These are phyloP conservation scores for Delia radicum DNA, from an alignment of 1,140 invertebrate species.

Conservation along the genomic window DNA sequence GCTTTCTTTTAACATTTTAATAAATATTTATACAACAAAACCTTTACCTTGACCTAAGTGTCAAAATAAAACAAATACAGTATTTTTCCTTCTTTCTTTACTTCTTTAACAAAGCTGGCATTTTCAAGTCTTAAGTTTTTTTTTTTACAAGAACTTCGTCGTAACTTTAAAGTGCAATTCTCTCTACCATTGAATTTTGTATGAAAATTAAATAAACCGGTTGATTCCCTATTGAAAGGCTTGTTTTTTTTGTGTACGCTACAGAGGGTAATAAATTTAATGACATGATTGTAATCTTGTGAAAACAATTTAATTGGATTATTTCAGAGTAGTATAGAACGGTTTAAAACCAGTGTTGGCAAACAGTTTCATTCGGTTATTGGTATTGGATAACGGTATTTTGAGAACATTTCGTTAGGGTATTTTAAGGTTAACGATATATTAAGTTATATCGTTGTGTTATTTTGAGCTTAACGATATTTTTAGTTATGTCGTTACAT, in stretches of 20 bases:
- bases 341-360: no score
- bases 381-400: no score
- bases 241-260: neutral
- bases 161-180: neutral
- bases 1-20: neutral
- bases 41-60: slow-evolving; percentile 12
- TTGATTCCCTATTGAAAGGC: neutral
- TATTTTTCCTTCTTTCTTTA: neutral
- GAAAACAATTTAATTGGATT: no score
- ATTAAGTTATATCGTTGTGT: no score
- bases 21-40: neutral
- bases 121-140: neutral
- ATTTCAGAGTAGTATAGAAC: no score
- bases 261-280: neutral
- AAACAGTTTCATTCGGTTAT: no score
- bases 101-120: neutral
- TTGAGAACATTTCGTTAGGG: no score
- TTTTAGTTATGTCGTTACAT: no score
- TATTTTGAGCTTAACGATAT: no score
- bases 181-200: neutral
- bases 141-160: neutral
- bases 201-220: neutral
- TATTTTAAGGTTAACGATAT: no score
- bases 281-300: no score
- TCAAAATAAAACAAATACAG: neutral